Percentiles rank a stretch among this genome's conserved stretches.
Evolutionary conservation across 2,888 invertebrate species (phyloP).

Genomic region (Suillia variegata): DNA sequence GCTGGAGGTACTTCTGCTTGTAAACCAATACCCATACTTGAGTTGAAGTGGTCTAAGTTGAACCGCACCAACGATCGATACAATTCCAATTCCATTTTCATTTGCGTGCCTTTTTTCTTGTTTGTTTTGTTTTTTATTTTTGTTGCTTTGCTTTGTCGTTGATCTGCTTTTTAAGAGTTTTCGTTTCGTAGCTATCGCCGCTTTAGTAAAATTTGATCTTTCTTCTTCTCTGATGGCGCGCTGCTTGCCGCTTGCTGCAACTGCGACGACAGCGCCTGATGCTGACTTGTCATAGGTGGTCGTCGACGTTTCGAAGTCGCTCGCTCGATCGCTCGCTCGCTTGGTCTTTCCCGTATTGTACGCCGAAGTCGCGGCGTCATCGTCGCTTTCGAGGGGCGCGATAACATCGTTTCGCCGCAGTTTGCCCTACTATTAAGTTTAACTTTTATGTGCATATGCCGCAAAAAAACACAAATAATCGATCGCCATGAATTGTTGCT

Average conservation of each 20-base stretch:
- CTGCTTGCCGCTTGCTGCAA: not conserved
- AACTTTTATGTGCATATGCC: slow-evolving; percentile 4
- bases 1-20: slow-evolving; percentile 8
- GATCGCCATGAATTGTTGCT: not conserved
- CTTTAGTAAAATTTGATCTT: slow-evolving; percentile 4
- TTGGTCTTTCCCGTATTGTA: too few species aligned
- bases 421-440: slow-evolving; percentile 29
- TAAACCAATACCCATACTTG: slow-evolving; percentile 14
- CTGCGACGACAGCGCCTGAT: not conserved
- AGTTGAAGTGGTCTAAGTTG: not conserved
- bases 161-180: not conserved
- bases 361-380: too few species aligned
- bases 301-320: not conserved
- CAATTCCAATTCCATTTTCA: slow-evolving; percentile 10
- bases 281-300: slow-evolving; percentile 15
- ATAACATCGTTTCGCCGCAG: slow-evolving; percentile 41
- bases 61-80: not conserved
- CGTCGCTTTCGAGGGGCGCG: slow-evolving; percentile 29
- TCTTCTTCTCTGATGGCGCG: not conserved
- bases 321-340: too few species aligned
- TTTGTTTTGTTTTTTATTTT: too few species aligned
- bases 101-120: not conserved
- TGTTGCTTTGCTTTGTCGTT: not conserved
- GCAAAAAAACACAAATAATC: slow-evolving; percentile 7
- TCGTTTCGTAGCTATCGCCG: not conserved